These are phyloP conservation scores for Pedionomus torquatus DNA, from an alignment of 2,113 vertebrate genomes.

Conservation along the genomic window DNA sequence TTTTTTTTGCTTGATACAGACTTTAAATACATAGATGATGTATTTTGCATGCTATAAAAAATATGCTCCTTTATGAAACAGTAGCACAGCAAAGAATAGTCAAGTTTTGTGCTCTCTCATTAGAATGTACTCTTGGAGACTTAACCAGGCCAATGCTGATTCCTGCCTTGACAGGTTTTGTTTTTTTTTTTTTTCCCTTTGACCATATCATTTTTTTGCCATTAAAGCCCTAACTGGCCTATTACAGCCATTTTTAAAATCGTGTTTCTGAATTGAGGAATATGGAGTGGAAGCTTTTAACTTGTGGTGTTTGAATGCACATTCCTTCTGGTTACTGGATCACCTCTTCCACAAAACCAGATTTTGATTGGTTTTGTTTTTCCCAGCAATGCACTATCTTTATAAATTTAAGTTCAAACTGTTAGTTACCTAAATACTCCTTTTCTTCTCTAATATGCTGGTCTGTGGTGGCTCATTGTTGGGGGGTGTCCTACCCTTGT, in stretches of 20 bases:
- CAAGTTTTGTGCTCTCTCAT: background rate
- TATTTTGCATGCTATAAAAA: background rate
- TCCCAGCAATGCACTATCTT: background rate
- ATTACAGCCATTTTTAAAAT: background rate
- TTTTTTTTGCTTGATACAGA: background rate
- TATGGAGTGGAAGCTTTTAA: background rate
- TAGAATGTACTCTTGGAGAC: background rate
- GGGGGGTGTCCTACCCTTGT: rapidly evolving
- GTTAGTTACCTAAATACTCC: background rate
- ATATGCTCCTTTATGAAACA: background rate
- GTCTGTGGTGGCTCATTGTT: background rate
- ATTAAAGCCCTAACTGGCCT: background rate
- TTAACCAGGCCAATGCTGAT: background rate
- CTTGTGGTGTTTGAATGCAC: background rate
- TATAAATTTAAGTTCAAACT: background rate
- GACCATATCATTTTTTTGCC: background rate
- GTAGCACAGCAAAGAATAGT: background rate
- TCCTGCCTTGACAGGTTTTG: background rate
- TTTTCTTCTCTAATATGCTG: background rate
- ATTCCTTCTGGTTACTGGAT: background rate
- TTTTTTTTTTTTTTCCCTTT: background rate
- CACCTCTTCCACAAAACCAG: background rate
- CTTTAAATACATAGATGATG: background rate
- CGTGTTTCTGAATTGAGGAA: background rate
- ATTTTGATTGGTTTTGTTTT: background rate